Evolutionary conservation across 2,113 vertebrate species (phyloP).

Genomic region (Leucopsar rothschildi): DNA sequence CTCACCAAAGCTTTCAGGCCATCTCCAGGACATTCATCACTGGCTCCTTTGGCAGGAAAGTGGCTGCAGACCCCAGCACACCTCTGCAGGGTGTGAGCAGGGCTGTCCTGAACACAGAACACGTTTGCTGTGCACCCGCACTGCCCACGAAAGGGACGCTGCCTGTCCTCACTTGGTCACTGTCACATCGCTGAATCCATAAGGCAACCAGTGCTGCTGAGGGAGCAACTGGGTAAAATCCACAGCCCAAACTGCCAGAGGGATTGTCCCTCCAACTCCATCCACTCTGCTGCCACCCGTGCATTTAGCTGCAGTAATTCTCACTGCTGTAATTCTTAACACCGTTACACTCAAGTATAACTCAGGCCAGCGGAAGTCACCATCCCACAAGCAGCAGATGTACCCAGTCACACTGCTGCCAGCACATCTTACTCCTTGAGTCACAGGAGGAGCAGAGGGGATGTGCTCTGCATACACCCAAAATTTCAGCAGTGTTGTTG

Average conservation of each 20-base stretch:
- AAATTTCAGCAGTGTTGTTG: not conserved
- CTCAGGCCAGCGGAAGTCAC: not conserved
- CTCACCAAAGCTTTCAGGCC: not conserved
- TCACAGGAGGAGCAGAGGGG: not conserved
- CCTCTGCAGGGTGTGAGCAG: not conserved
- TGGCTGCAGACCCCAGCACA: not conserved
- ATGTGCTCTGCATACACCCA: rapidly evolving
- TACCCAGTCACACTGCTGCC: not conserved
- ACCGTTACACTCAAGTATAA: rapidly evolving
- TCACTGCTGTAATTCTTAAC: not conserved
- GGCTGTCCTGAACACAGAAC: not conserved
- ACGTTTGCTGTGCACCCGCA: rapidly evolving
- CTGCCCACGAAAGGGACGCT: rapidly evolving
- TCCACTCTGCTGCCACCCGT: rapidly evolving
- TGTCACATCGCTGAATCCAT: not conserved
- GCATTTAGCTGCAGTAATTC: not conserved
- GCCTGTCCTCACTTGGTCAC: not conserved
- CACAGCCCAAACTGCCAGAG: not conserved
- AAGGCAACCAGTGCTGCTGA: not conserved
- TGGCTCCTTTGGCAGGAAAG: not conserved
- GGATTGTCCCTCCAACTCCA: not conserved
- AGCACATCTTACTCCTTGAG: not conserved
- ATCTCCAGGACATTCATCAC: rapidly evolving
- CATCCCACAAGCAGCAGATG: not conserved
- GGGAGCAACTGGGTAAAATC: not conserved